A percentile compares a stretch with the other conserved stretches of the same genome.
Conservation (phyloP, 2,888 invertebrate species). For the Agrilus mali region DNA sequence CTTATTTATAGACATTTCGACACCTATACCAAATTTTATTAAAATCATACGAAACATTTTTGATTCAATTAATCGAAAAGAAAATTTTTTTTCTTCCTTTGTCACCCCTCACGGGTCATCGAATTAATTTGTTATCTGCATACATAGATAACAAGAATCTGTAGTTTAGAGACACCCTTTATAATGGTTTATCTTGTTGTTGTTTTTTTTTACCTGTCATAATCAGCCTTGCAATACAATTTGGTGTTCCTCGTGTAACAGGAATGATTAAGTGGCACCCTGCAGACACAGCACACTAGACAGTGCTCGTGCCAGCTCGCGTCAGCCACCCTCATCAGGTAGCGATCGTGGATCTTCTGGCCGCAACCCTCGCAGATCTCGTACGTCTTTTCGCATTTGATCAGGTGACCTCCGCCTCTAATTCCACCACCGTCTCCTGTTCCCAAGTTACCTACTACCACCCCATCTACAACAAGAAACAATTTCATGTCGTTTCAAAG, state of each 20-base stretch:
- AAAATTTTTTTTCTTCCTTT: too few relatives aligned
- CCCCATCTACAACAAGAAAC: constrained; percentile 18
- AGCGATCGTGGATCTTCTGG: constrained; percentile 88
- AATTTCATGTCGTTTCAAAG: background rate
- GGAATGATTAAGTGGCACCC: constrained; percentile 76
- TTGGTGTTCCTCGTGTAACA: constrained; percentile 92
- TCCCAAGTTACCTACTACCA: background rate
- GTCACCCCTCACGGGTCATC: too few relatives aligned
- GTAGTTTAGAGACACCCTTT: too few relatives aligned
- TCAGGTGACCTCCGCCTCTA: constrained; percentile 35
- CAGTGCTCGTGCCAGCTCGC: constrained; percentile 95
- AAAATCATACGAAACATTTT: too few relatives aligned
- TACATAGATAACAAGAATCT: too few relatives aligned
- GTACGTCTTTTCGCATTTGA: constrained; percentile 67
- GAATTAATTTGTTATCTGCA: too few relatives aligned
- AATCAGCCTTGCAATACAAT: constrained; percentile 94
- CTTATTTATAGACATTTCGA: too few relatives aligned
- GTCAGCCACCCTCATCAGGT: constrained; percentile 88
- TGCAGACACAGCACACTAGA: constrained; percentile 89
- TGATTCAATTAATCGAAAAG: too few relatives aligned
- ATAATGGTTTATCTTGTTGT: too few relatives aligned
- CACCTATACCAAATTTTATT: too few relatives aligned
- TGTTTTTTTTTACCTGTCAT: constrained; percentile 71
- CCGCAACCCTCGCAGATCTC: constrained; percentile 93
- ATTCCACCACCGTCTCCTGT: background rate